Percentiles rank a stretch among this genome's conserved stretches.
phyloP scores from a whole-genome alignment of 2,113 vertebrate genomes.

The Melospiza melodia region DNA sequence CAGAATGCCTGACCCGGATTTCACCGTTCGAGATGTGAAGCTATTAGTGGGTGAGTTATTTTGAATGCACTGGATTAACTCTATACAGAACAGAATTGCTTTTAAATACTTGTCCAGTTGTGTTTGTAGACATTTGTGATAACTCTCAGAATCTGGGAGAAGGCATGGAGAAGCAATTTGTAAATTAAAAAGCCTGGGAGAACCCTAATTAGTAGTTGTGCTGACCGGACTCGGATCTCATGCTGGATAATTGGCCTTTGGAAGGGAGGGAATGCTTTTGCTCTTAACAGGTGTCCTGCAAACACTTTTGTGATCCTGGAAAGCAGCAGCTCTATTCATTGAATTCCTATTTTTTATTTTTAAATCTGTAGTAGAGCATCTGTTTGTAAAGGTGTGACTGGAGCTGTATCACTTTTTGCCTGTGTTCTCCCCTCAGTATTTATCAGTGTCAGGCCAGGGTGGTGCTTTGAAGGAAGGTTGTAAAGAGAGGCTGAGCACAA shows the following conservation, averaged over 20 bases:
- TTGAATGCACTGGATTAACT: conserved; percentile 41
- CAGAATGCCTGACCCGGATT: conserved; percentile 95
- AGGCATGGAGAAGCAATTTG: conserved; percentile 51
- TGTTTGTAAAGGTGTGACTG: conserved; percentile 24
- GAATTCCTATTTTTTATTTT: not conserved
- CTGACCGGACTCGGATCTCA: conserved; percentile 17
- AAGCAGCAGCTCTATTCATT: not conserved
- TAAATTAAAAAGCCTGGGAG: conserved; percentile 54
- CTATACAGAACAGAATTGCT: conserved; percentile 43
- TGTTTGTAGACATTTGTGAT: conserved; percentile 62
- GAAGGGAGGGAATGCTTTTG: conserved; percentile 39
- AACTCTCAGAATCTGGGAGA: conserved; percentile 38
- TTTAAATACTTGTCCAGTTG: conserved; percentile 55
- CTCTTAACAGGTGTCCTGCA: conserved; percentile 48
- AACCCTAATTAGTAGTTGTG: conserved; percentile 54
- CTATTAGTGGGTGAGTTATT: conserved; percentile 92
- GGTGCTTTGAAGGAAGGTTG: conserved; percentile 6
- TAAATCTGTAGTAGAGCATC: not conserved
- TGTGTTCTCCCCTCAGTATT: not conserved
- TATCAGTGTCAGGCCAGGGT: conserved; percentile 23
- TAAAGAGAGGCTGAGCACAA: not conserved
- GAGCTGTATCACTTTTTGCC: not conserved
- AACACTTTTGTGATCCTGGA: conserved; percentile 41
- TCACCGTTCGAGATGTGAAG: conserved; percentile 94
- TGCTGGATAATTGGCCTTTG: conserved; percentile 54